A percentile compares a stretch with the other conserved stretches of the same genome.
Evolutionary conservation across 2,113 vertebrate species (phyloP).

Genomic region (Pseudorasbora parva): DNA sequence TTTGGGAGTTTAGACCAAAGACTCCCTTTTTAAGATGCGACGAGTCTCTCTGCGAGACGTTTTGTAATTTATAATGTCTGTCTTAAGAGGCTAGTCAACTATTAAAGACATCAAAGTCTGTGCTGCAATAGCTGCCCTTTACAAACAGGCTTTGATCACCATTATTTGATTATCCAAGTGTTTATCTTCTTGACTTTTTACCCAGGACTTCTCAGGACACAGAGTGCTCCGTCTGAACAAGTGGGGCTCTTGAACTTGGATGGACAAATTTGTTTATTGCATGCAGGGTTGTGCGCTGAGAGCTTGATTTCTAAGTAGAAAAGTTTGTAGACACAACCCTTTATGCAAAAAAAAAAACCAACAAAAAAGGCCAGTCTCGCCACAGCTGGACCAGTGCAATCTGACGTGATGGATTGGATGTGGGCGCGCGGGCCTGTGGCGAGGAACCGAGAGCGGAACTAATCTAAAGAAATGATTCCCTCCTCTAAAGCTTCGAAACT

Average conservation of each 20-base stretch:
- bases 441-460: conserved; percentile 33
- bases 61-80: conserved; percentile 35
- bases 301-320: conserved; percentile 43
- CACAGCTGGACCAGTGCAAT: conserved; percentile 38
- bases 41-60: not conserved
- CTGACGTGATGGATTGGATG: conserved; percentile 46
- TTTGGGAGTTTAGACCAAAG: conserved; percentile 47
- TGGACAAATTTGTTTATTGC: conserved; percentile 39
- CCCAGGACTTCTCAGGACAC: conserved; percentile 29
- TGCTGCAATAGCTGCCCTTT: conserved; percentile 43
- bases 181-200: conserved; percentile 43
- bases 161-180: conserved; percentile 53
- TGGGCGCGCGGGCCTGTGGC: conserved; percentile 32
- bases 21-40: not conserved
- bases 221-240: conserved; percentile 31
- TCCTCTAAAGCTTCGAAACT: conserved; percentile 49
- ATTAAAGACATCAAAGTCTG: conserved; percentile 29
- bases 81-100: conserved; percentile 28
- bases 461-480: conserved; percentile 50
- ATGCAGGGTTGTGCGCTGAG: conserved; percentile 26
- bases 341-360: not conserved
- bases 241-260: conserved; percentile 49
- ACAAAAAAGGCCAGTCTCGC: conserved; percentile 22
- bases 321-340: conserved; percentile 44
- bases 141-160: conserved; percentile 55